Percentiles rank a stretch among this genome's conserved stretches.
These are phyloP conservation scores for Notoglanidium macrostoma DNA, from an alignment of 2,797 vertebrate genomes.

Conservation along the genomic window DNA sequence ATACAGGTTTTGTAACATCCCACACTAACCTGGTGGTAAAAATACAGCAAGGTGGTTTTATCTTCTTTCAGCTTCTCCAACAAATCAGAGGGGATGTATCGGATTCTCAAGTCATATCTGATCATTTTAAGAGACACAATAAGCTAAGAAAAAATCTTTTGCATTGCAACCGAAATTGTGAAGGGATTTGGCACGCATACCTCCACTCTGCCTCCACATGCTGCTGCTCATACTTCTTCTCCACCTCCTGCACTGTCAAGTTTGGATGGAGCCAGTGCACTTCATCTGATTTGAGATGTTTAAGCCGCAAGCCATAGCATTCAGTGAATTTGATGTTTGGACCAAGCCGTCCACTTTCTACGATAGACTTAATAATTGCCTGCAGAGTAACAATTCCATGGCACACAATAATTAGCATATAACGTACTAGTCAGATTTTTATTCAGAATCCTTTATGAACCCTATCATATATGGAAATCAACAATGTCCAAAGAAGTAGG, in stretches of 20 bases:
- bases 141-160: constrained; percentile 6
- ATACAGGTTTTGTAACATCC: not conserved
- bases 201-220: constrained; percentile 94
- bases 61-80: constrained; percentile 85
- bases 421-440: not conserved
- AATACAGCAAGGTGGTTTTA: constrained; percentile 90
- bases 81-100: constrained; percentile 87
- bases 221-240: constrained; percentile 86
- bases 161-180: not conserved
- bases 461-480: not conserved
- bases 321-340: constrained; percentile 78
- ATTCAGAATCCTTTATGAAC: not conserved
- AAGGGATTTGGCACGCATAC: constrained; percentile 62
- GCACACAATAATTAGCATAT: not conserved
- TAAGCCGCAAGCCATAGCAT: constrained; percentile 88
- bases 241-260: constrained; percentile 84
- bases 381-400: constrained; percentile 53
- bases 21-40: constrained; percentile 89
- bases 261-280: constrained; percentile 91
- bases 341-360: constrained; percentile 88
- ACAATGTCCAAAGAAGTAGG: not conserved
- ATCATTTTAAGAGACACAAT: constrained; percentile 23
- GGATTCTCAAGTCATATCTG: constrained; percentile 92
- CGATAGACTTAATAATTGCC: constrained; percentile 81
- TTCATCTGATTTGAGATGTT: constrained; percentile 90